phyloP scores from a whole-genome alignment of 2,797 vertebrate species.

The Zalophus californianus region DNA sequence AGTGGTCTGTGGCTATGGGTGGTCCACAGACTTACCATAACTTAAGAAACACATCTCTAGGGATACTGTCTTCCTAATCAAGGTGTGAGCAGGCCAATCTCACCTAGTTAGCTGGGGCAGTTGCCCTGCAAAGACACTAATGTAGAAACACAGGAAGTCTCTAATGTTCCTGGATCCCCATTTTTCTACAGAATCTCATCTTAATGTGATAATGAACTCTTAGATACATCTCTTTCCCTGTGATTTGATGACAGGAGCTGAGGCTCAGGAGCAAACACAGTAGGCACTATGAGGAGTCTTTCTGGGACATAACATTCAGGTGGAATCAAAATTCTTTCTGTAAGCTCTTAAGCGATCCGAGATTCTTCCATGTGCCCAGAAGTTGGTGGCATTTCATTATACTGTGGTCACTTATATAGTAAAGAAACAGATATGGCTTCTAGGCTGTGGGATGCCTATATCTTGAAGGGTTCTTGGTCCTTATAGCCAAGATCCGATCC shows the following conservation, averaged over 20 bases:
- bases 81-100: not conserved
- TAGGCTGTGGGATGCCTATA: not conserved
- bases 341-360: slow-evolving; percentile 3
- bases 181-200: slow-evolving; percentile 34
- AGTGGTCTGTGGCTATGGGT: not conserved
- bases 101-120: not conserved
- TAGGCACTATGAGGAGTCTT: not conserved
- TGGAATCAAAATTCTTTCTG: not conserved
- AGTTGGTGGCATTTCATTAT: not conserved
- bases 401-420: not conserved
- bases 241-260: not conserved
- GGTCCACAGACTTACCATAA: not conserved
- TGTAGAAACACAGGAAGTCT: not conserved
- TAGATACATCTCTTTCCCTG: slow-evolving; percentile 4
- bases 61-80: slow-evolving; percentile 50
- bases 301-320: not conserved
- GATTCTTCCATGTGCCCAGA: not conserved
- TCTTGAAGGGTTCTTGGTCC: not conserved
- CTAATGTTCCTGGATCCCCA: slow-evolving; percentile 7
- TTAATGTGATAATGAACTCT: slow-evolving; percentile 17
- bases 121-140: not conserved
- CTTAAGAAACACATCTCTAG: slow-evolving; percentile 22
- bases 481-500: not conserved
- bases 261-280: not conserved
- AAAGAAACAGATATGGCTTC: not conserved